phyloP scores from a whole-genome alignment of 2,797 vertebrate genomes.

The Peromyscus nudipes region DNA sequence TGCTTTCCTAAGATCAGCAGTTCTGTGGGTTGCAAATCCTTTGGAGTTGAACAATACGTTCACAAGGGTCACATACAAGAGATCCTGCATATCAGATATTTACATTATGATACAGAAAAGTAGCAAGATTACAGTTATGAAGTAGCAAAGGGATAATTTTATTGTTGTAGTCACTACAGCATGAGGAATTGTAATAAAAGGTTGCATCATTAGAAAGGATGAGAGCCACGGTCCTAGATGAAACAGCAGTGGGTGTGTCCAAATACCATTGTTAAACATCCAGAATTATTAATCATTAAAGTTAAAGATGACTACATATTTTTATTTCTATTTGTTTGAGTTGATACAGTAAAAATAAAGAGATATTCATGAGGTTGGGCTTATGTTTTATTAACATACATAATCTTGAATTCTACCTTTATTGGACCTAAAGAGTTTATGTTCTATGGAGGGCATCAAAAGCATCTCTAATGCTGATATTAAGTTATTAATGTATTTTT shows the following conservation, averaged over 20 bases:
- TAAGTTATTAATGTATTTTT: background rate
- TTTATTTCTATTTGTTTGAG: background rate
- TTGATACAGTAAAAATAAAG: background rate
- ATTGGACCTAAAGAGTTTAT: background rate
- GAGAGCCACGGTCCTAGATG: background rate
- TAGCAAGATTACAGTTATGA: background rate
- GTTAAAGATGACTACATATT: background rate
- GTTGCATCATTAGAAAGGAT: background rate
- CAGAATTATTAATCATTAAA: background rate
- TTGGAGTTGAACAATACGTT: background rate
- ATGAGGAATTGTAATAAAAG: background rate
- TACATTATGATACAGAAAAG: background rate
- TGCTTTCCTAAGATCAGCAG: background rate
- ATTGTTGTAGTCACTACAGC: background rate
- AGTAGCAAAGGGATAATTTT: background rate
- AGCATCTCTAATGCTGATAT: background rate
- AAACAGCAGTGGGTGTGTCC: background rate
- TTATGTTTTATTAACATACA: background rate
- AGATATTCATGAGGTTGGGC: background rate
- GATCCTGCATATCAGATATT: background rate
- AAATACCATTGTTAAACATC: background rate
- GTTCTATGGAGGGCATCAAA: background rate
- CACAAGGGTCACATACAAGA: background rate
- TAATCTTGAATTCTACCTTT: background rate
- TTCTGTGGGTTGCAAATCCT: background rate